Evolutionary conservation across 53 echinoderm and acorn worm species (phyloP).

Genomic region (Stichopus horrens): DNA sequence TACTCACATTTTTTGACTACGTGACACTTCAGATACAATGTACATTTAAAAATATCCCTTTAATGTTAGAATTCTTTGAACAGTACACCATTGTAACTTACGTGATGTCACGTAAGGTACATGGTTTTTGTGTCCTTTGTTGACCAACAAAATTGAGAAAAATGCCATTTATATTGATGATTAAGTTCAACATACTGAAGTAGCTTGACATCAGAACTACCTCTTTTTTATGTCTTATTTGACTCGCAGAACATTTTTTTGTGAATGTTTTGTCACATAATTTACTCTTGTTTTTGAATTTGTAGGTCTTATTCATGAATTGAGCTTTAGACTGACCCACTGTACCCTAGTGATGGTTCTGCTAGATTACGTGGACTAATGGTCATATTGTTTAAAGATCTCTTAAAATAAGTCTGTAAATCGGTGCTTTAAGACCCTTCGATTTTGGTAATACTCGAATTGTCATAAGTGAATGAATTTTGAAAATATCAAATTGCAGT

Average conservation of each 20-base stretch:
- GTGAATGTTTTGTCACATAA: background rate
- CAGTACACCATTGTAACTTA: background rate
- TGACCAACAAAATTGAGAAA: background rate
- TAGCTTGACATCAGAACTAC: background rate
- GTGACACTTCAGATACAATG: too few relatives aligned
- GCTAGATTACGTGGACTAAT: background rate
- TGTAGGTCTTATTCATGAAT: background rate
- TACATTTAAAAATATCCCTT: too few relatives aligned
- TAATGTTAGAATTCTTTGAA: background rate
- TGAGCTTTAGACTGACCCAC: too few relatives aligned
- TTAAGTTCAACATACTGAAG: constrained; percentile 3
- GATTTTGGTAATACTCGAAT: too few relatives aligned
- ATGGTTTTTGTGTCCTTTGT: background rate
- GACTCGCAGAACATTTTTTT: constrained; percentile 8
- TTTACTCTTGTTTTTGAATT: constrained; percentile 26
- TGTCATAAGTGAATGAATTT: too few relatives aligned
- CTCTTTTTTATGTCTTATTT: background rate
- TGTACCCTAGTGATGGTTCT: too few relatives aligned
- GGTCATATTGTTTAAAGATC: background rate
- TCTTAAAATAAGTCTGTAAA: background rate
- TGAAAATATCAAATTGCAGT: background rate
- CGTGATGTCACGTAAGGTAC: background rate
- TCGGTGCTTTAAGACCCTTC: background rate
- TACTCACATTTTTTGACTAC: too few relatives aligned
- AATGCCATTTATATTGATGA: background rate